phyloP scores from a whole-genome alignment of 2,113 vertebrate genomes.

The Ploceus nigricollis region DNA sequence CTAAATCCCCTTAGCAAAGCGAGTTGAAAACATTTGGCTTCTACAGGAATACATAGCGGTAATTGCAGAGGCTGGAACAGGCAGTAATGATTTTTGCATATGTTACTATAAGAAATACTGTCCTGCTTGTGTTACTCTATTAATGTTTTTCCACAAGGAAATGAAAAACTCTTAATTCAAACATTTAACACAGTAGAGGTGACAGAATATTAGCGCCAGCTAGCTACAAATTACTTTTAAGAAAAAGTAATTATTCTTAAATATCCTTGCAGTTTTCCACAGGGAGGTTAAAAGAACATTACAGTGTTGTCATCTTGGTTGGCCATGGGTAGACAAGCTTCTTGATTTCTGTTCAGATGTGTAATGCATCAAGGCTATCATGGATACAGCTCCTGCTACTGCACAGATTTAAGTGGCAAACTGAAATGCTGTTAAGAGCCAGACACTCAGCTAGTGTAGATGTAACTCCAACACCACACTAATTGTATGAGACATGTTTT shows the following conservation, averaged over 20 bases:
- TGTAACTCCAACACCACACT: not conserved
- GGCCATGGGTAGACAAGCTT: not conserved
- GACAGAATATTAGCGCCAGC: not conserved
- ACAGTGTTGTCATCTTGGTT: not conserved
- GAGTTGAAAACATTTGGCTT: not conserved
- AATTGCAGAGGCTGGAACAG: not conserved
- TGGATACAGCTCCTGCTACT: not conserved
- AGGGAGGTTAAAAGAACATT: not conserved
- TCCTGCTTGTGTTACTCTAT: not conserved
- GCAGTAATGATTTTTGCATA: conserved; percentile 26
- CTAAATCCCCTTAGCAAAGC: not conserved
- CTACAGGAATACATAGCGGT: not conserved
- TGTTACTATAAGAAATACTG: conserved; percentile 26
- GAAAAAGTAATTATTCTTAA: not conserved
- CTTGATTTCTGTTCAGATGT: not conserved
- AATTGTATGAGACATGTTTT: not conserved
- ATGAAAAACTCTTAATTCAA: conserved; percentile 34
- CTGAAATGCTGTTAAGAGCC: not conserved
- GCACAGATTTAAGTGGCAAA: not conserved
- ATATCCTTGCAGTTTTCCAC: conserved; percentile 16
- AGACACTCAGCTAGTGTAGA: not conserved
- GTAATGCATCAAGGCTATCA: not conserved
- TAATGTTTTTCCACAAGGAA: conserved; percentile 54
- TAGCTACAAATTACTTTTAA: conserved; percentile 2
- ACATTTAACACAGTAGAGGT: not conserved